These are phyloP conservation scores for Cydia splendana DNA, from an alignment of 1,140 invertebrate species.

Conservation along the genomic window DNA sequence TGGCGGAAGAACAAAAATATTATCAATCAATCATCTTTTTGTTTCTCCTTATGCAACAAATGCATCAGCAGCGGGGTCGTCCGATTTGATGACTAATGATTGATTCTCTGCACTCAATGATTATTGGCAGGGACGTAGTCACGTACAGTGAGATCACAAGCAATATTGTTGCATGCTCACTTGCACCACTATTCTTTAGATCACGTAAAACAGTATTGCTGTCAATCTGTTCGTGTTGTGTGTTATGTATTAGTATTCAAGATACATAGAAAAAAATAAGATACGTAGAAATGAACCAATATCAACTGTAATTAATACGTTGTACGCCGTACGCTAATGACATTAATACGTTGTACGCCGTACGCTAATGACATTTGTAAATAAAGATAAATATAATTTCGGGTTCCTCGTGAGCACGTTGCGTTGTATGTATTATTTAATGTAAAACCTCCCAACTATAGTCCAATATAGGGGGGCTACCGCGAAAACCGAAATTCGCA, in stretches of 20 bases:
- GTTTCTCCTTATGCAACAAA: slow-evolving; percentile 17
- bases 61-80: slow-evolving; percentile 12
- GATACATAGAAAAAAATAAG: not conserved
- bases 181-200: not conserved
- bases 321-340: too few relatives aligned
- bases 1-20: slow-evolving; percentile 15
- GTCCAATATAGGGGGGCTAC: too few relatives aligned
- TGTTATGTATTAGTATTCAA: too few relatives aligned
- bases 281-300: too few relatives aligned
- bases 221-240: not conserved
- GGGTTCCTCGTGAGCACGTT: too few relatives aligned
- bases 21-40: slow-evolving; percentile 25
- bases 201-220: not conserved
- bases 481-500: too few relatives aligned
- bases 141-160: not conserved
- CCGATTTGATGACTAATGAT: slow-evolving; percentile 24
- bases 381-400: too few relatives aligned
- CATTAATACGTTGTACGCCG: too few relatives aligned
- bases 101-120: slow-evolving; percentile 9
- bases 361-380: too few relatives aligned
- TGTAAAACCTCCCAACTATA: too few relatives aligned
- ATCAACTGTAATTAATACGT: too few relatives aligned
- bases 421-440: too few relatives aligned
- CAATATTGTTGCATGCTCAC: not conserved
- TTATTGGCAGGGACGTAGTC: slow-evolving; percentile 16